Evolutionary conservation across 2,797 vertebrate species (phyloP), one percentile per base, ranked within the genome.

Genomic region (Notolepis coatsorum): DNA sequence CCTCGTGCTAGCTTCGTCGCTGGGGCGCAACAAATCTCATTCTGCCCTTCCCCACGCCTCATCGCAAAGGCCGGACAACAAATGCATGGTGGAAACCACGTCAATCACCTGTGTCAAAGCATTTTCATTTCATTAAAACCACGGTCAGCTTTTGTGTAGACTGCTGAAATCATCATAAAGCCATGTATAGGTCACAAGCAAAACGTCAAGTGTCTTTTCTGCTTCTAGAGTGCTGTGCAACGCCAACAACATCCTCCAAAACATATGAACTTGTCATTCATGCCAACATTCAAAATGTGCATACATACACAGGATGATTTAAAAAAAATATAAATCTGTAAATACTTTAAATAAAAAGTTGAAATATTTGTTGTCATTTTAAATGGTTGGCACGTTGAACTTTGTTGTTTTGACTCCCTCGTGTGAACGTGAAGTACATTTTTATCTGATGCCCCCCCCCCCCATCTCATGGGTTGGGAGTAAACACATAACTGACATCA

Each of bases 261-360:
- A 18, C 39, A 68, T 28, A 10, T 65, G 24, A 67, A 59, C 65
- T 51, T 54, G 71, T 82, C 64, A 84, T 81, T 38, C 75, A 78
- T 80, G 31, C 45, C 51, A 69, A 67, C 45, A 63, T 78, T 68
- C 80, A 75, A 70, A 71, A 71, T 77, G 84, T 91, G 91, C 87
- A 89, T 87, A 89, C 82, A 66, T 53, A 50, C 78, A 73, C 78
- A 64, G 71, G 48, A 77, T 72, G 51, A 5, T 77, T 47, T 35
- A 41, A 45, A 43, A 35, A 61, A 71, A 20, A 55, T n/a, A n/a
- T n/a, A 61, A 59, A 84, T 74, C 78, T 94, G 92, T 94, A 93
- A 91, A 93, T 93, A 94, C 82, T 90, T 91, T 86, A 85, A 94
- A 93, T 94, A 94, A 94, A 93, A 85, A 35, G 80, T 89, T 88